Evolutionary conservation across 2,888 invertebrate genomes (phyloP).

Genomic region (Cephonodes hylas): DNA sequence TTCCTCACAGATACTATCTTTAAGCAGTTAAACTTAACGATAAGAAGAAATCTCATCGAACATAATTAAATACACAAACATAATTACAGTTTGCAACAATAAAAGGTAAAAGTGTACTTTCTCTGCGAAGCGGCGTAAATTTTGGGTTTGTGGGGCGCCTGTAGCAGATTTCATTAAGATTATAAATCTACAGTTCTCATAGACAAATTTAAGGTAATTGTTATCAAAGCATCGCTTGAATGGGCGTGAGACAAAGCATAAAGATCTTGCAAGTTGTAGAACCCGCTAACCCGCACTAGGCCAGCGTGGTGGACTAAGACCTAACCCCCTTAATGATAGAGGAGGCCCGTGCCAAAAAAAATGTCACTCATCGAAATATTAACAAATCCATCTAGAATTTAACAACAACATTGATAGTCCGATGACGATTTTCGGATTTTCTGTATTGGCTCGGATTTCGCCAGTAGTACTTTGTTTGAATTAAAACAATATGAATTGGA

Average conservation of each 20-base stretch:
- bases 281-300: no score
- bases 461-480: no score
- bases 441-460: no score
- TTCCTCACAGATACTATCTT: background rate
- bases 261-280: no score
- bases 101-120: background rate
- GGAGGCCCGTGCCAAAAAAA: no score
- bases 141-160: conserved; percentile 1
- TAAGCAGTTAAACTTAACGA: background rate
- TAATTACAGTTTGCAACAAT: background rate
- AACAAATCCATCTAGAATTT: no score
- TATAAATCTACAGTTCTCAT: background rate
- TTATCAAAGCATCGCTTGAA: background rate
- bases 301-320: no score
- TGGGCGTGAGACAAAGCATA: background rate
- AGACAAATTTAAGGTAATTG: background rate
- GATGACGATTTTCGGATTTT: no score
- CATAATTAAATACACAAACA: background rate
- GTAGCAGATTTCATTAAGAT: conserved; percentile 5
- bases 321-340: no score
- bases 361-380: no score
- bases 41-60: background rate
- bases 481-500: no score
- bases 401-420: no score
- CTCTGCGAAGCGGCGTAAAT: background rate